A percentile compares a stretch with the other conserved stretches of the same genome.
Evolutionary conservation across 2,797 vertebrate genomes (phyloP).

Genomic region (Gadopsis marmoratus): DNA sequence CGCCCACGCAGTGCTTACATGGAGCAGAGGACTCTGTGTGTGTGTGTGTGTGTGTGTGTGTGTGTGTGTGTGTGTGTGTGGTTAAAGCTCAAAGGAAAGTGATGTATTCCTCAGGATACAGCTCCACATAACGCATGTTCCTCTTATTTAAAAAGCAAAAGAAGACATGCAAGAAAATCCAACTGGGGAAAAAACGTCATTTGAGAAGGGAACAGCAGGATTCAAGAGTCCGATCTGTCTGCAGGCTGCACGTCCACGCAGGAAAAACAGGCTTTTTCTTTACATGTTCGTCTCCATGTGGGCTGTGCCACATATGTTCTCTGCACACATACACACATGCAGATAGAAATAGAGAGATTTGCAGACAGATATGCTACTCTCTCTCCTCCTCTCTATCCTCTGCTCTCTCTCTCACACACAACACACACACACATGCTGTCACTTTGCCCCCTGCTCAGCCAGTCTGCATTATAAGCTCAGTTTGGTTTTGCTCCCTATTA

Average conservation of each 20-base stretch:
- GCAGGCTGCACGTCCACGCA: conserved; percentile 48
- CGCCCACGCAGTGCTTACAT: conserved; percentile 62
- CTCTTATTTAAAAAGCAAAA: conserved; percentile 18
- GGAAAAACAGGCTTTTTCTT: conserved; percentile 43
- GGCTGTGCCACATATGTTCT: conserved; percentile 70
- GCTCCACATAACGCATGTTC: conserved; percentile 30
- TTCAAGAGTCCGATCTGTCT: conserved; percentile 31
- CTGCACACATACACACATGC: conserved; percentile 53
- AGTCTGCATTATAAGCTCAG: conserved; percentile 76
- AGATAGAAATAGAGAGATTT: conserved; percentile 33
- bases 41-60: conserved; percentile 50
- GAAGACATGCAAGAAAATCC: conserved; percentile 40
- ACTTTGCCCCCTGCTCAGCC: conserved; percentile 74
- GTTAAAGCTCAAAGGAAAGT: conserved; percentile 38
- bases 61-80: too few relatives aligned
- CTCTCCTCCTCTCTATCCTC: conserved; percentile 23
- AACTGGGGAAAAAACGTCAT: conserved; percentile 19
- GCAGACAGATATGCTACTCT: conserved; percentile 41
- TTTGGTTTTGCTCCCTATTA: conserved; percentile 79
- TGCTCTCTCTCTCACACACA: conserved; percentile 32
- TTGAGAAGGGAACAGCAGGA: conserved; percentile 11
- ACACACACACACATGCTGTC: conserved; percentile 67
- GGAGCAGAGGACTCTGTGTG: conserved; percentile 48
- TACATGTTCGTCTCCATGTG: conserved; percentile 64
- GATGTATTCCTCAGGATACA: conserved; percentile 37